These are phyloP conservation scores for Microplitis demolitor DNA, from an alignment of 1,140 invertebrate genomes.

Conservation along the genomic window DNA sequence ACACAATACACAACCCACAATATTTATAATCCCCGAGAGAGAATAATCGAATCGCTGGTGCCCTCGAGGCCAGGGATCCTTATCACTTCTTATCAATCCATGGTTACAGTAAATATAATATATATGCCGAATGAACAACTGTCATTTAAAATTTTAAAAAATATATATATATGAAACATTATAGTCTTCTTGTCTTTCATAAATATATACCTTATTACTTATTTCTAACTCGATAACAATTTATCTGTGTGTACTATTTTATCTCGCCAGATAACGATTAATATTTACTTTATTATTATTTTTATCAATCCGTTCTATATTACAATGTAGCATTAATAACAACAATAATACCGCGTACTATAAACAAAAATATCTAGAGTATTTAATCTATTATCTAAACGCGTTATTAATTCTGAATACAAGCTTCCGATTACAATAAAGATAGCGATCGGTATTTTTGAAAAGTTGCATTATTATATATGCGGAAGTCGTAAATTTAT, in stretches of 20 bases:
- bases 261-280: too few relatives aligned
- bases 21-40: neutral
- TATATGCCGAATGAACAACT: neutral
- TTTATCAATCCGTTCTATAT: too few relatives aligned
- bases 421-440: neutral
- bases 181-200: neutral
- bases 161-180: too few relatives aligned
- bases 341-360: neutral
- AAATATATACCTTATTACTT: neutral
- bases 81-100: slow-evolving; percentile 25
- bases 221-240: neutral
- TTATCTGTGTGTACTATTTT: neutral
- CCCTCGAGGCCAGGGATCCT: slow-evolving; percentile 8
- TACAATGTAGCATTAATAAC: neutral
- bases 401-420: neutral
- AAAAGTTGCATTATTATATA: neutral
- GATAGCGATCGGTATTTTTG: neutral
- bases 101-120: slow-evolving; percentile 6
- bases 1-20: too few relatives aligned
- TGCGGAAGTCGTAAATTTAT: slow-evolving; percentile 26
- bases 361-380: neutral
- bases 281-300: too few relatives aligned
- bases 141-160: neutral
- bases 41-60: neutral
- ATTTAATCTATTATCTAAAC: neutral